Base-by-base conservation (phyloP, 2,888 invertebrate species). In the Serripes groenlandicus region DNA sequence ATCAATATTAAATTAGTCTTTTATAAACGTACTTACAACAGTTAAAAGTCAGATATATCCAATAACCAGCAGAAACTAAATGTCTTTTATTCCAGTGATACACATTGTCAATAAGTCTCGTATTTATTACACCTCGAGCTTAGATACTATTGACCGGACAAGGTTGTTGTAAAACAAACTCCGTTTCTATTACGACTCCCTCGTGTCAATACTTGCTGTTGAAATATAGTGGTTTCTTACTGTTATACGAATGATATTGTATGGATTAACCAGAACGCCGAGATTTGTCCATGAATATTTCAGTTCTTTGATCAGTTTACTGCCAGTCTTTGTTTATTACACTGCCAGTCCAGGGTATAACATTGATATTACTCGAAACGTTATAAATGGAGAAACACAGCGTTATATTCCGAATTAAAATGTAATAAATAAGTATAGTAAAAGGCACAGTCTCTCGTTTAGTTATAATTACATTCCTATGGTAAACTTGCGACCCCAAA, bases 201-300 rank as follows among this genome's bases (percentile, higher is more conserved):
- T n/a, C 18, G 18, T 56, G 11, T n/a, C 56, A 11, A 11, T 23
- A 11, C 15, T n/a, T 34, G 62, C 34, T 34, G 18, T 34, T 11
- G 56, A 56, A 18, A 56, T 7, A n/a, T 23, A 23, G 7, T 9
- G 30, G 34, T 5, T 62, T 30, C 62, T 4, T 26, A 28, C 5
- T 58, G 30, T 58, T 23, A 34, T 26, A 62, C 34, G 26, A 62
- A 62, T 62, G n/a, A n/a, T n/a, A n/a, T n/a, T n/a, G n/a, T n/a
- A n/a, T n/a, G n/a, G n/a, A n/a, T n/a, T n/a, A n/a, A n/a, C 62
- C 28, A 11, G 34, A 34, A 3, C 62, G 34, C 34, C 4, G 62
- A 26, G 62, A 62, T 62, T 62, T 5, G 62, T 34, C 62, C 62
- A 62, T 62, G 30, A 62, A 62, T 62, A 62, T 62, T 62, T 62